A percentile compares a stretch with the other conserved stretches of the same genome.
phyloP scores from a whole-genome alignment of 2,113 vertebrate genomes.

The Hippocampus mohnikei region DNA sequence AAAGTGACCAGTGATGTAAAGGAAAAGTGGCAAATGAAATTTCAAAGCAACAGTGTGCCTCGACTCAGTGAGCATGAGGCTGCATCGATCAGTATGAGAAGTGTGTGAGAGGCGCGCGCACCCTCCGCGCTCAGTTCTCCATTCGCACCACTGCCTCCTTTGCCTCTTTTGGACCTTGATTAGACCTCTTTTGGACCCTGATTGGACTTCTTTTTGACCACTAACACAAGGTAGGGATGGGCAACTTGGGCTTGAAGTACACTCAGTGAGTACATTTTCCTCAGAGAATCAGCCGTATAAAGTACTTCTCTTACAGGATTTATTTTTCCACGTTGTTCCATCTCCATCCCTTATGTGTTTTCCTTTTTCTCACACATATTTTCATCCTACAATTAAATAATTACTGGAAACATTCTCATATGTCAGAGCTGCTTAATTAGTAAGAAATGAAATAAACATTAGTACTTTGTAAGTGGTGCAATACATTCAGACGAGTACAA shows the following conservation, averaged over 20 bases:
- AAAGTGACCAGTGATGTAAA: neutral
- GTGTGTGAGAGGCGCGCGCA: neutral
- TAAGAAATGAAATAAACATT: too few relatives aligned
- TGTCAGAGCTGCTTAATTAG: too few relatives aligned
- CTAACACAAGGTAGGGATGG: neutral
- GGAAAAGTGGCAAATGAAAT: neutral
- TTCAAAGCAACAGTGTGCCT: neutral
- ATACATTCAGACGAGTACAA: neutral
- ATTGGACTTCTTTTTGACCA: neutral
- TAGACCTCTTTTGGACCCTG: too few relatives aligned
- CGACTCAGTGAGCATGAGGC: neutral
- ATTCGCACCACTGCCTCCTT: neutral
- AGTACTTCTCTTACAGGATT: neutral
- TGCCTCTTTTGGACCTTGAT: neutral
- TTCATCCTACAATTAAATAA: too few relatives aligned
- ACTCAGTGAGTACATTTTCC: neutral
- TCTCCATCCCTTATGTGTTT: too few relatives aligned
- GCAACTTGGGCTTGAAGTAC: neutral
- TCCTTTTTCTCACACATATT: too few relatives aligned
- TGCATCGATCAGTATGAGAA: neutral
- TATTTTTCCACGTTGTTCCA: neutral
- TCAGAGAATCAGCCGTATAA: neutral
- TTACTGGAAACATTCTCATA: too few relatives aligned
- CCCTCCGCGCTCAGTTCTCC: neutral
- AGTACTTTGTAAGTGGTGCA: too few relatives aligned